These are phyloP conservation scores for Euclidia mi DNA, from an alignment of 2,888 invertebrate genomes.

Conservation along the genomic window DNA sequence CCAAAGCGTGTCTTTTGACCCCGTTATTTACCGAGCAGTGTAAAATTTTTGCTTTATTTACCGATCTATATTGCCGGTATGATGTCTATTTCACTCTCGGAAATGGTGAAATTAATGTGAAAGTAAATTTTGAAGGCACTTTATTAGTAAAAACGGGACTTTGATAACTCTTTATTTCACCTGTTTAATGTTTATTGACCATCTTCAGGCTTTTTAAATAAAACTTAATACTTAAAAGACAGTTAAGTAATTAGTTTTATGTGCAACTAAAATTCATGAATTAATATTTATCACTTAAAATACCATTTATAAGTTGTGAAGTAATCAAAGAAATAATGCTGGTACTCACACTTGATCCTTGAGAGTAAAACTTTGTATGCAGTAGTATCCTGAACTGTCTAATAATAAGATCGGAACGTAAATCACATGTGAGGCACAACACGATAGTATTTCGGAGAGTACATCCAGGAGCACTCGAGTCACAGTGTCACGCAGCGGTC, in stretches of 20 bases:
- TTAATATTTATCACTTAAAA: not conserved
- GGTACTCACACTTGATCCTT: conserved; percentile 52
- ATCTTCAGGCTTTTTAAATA: no score
- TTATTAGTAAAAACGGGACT: no score
- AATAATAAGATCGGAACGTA: conserved; percentile 44
- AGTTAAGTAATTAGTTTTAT: no score
- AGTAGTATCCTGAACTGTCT: conserved; percentile 50
- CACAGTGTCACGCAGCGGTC: conserved; percentile 76
- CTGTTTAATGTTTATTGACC: no score
- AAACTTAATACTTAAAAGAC: no score
- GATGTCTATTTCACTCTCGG: conserved; percentile 30
- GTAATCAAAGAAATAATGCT: conserved; percentile 1
- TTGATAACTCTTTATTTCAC: no score
- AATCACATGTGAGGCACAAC: conserved; percentile 75
- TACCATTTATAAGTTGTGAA: not conserved
- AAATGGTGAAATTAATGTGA: conserved; percentile 36
- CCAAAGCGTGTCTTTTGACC: conserved; percentile 67
- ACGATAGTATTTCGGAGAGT: conserved; percentile 56
- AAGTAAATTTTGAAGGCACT: conserved; percentile 34
- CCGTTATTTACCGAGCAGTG: conserved; percentile 57
- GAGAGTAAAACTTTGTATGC: conserved; percentile 42
- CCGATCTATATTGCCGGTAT: conserved; percentile 39
- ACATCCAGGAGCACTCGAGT: conserved; percentile 69
- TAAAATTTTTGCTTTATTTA: conserved; percentile 55
- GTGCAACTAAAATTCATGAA: not conserved